A percentile compares a stretch with the other conserved stretches of the same genome.
Evolutionary conservation across 2,797 vertebrate genomes (phyloP).

Genomic region (Hafferia zeledoni): DNA sequence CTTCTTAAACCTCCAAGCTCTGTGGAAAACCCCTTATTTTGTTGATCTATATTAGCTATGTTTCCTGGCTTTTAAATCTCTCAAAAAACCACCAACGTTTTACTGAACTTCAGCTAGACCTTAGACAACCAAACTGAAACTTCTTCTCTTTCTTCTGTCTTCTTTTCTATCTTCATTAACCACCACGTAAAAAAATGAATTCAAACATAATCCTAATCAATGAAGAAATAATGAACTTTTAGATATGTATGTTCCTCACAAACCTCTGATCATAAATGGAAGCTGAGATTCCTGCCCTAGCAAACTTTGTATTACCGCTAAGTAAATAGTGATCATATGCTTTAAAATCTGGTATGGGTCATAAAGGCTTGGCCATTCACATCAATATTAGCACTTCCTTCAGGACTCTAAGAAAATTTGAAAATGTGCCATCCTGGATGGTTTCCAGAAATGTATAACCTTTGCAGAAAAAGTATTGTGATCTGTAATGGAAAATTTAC

Average conservation of each 20-base stretch:
- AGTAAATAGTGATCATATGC: neutral
- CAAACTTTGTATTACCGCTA: neutral
- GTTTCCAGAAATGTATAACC: neutral
- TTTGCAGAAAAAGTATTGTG: neutral
- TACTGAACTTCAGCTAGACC: neutral
- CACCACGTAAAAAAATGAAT: neutral
- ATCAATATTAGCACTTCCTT: neutral
- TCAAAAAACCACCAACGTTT: neutral
- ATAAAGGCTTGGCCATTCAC: neutral
- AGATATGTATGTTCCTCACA: neutral
- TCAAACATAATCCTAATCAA: neutral
- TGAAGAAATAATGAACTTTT: neutral
- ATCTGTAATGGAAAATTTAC: neutral
- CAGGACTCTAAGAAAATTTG: neutral
- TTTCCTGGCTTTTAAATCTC: neutral
- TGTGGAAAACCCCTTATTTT: neutral
- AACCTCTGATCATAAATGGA: neutral
- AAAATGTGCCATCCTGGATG: neutral
- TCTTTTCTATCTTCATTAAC: neutral
- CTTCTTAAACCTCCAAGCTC: neutral
- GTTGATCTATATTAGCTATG: neutral
- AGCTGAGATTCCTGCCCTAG: neutral
- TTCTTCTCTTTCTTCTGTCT: neutral
- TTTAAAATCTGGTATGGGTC: neutral
- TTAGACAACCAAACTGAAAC: neutral